phyloP scores from a whole-genome alignment of 2,888 invertebrate species.

The Xestia ashworthii region DNA sequence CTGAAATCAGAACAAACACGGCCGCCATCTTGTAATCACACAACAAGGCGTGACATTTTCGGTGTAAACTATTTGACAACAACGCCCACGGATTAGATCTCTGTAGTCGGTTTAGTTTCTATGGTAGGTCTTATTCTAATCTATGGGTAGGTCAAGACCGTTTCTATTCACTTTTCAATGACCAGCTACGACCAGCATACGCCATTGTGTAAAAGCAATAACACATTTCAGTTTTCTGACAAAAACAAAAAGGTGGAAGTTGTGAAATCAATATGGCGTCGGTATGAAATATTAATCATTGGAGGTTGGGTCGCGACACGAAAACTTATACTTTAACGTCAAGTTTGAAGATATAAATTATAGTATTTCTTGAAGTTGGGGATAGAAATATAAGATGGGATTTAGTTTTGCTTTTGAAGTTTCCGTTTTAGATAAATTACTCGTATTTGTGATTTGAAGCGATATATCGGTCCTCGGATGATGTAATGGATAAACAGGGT shows the following conservation, averaged over 20 bases:
- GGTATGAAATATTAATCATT: constrained; percentile 48
- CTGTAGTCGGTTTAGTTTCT: background rate
- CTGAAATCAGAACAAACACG: background rate
- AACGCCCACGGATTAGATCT: background rate
- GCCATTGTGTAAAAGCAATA: background rate
- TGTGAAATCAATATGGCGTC: constrained; percentile 32
- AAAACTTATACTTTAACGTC: constrained; percentile 30
- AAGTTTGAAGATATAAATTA: constrained; percentile 42
- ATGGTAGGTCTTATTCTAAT: background rate
- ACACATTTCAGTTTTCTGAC: constrained; percentile 9
- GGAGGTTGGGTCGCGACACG: constrained; percentile 5
- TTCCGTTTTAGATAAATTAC: constrained; percentile 14
- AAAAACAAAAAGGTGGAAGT: constrained; percentile 9
- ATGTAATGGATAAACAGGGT: background rate
- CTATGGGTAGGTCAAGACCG: background rate
- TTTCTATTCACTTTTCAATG: background rate
- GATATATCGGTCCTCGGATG: background rate
- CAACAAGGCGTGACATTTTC: background rate
- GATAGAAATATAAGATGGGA: constrained; percentile 1
- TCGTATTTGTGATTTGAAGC: background rate
- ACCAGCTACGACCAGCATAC: background rate
- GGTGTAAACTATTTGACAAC: background rate
- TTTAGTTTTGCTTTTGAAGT: constrained; percentile 4
- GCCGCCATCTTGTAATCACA: background rate
- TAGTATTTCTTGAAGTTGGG: constrained; percentile 25